These are phyloP conservation scores for Apteryx mantelli DNA, from an alignment of 2,113 vertebrate species.

Conservation along the genomic window DNA sequence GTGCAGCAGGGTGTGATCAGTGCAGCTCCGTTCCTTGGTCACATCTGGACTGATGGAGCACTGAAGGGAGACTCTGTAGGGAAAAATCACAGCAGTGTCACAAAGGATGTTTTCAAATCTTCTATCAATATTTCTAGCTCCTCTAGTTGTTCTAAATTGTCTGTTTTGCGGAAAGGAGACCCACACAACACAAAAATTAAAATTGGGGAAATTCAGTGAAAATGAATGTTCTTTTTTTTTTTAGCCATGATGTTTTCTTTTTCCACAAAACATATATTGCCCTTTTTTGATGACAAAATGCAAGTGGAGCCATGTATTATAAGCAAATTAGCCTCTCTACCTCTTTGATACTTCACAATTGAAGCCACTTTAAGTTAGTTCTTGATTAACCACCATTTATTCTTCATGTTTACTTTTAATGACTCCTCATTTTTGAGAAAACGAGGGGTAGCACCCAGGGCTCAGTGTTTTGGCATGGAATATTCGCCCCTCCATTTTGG, in stretches of 20 bases:
- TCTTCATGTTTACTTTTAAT: constrained; percentile 12
- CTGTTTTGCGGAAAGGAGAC: neutral
- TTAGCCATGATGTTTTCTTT: neutral
- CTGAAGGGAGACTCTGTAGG: neutral
- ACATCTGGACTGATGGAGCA: neutral
- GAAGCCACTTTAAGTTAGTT: neutral
- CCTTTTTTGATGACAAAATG: neutral
- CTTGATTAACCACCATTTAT: neutral
- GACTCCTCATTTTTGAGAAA: neutral
- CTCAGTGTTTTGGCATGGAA: neutral
- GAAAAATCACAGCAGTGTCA: neutral
- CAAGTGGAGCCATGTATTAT: neutral
- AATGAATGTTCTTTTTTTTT: neutral
- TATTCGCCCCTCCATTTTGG: neutral
- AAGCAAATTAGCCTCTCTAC: neutral
- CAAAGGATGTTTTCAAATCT: rapidly evolving
- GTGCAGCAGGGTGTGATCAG: neutral
- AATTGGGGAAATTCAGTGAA: neutral
- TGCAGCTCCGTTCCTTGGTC: rapidly evolving
- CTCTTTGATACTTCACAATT: neutral
- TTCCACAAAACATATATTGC: neutral
- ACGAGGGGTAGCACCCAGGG: neutral
- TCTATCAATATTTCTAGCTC: neutral
- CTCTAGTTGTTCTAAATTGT: neutral
- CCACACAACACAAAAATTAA: neutral